Percentiles rank a stretch among this genome's conserved stretches.
These are phyloP conservation scores for Sinocyclocheilus rhinocerous DNA, from an alignment of 2,113 vertebrate species.

Conservation along the genomic window DNA sequence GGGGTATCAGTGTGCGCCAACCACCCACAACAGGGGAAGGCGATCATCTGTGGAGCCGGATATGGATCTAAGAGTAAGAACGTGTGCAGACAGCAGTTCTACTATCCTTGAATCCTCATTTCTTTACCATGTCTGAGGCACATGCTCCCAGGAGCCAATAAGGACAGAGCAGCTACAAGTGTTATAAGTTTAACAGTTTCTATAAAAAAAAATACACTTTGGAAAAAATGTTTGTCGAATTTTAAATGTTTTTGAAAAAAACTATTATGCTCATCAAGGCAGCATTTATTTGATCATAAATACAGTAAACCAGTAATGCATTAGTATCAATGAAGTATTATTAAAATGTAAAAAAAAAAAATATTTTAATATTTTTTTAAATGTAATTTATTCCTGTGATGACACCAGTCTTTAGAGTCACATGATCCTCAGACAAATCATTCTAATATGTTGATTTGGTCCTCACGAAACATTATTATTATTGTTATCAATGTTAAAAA, in stretches of 20 bases:
- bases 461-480: neutral
- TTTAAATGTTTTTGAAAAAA: neutral
- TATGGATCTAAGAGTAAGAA: slow-evolving; percentile 39
- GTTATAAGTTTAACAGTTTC: neutral
- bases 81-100: slow-evolving; percentile 1
- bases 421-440: neutral
- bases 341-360: too few relatives aligned
- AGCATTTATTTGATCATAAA: neutral
- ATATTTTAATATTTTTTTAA: neutral
- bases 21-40: slow-evolving; percentile 29
- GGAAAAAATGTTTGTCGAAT: neutral
- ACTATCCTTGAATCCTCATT: neutral
- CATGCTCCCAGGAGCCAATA: neutral
- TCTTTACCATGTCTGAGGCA: neutral
- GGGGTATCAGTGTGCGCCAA: slow-evolving; percentile 5
- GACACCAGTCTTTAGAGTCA: neutral
- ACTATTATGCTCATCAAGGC: neutral
- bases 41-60: slow-evolving; percentile 24
- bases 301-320: neutral
- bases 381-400: too few relatives aligned
- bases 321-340: neutral
- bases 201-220: neutral
- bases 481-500: neutral
- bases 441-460: neutral
- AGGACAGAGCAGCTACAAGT: slow-evolving; percentile 3